Evolutionary conservation across 2,888 invertebrate species (phyloP).

Genomic region (Saturnia japonica): DNA sequence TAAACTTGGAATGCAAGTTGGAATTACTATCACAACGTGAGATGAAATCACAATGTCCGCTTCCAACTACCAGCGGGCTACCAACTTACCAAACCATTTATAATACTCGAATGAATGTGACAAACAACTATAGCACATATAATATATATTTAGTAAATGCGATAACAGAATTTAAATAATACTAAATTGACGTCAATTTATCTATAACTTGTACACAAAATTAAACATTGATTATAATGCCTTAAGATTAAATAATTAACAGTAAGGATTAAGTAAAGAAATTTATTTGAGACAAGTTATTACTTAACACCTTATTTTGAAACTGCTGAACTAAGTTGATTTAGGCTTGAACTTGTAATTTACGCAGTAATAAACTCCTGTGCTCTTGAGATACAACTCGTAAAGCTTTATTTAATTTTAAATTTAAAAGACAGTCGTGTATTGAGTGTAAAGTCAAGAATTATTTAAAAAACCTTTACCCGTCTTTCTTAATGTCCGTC

Average conservation of each 20-base stretch:
- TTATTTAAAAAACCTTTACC: slow-evolving; percentile 30
- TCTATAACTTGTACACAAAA: background rate
- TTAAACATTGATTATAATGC: background rate
- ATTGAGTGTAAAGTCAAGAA: background rate
- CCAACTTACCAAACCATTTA: too few species aligned
- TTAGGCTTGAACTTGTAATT: background rate
- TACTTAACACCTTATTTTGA: background rate
- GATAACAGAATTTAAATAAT: background rate
- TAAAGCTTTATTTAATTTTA: too few species aligned
- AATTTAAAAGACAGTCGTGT: too few species aligned
- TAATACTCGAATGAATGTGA: background rate
- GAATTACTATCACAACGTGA: background rate
- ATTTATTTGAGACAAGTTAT: too few species aligned
- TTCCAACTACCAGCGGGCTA: background rate
- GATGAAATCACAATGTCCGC: background rate
- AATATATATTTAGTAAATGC: background rate
- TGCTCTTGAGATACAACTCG: too few species aligned
- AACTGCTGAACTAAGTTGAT: background rate
- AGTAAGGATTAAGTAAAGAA: background rate
- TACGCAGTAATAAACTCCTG: background rate
- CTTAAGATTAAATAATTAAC: background rate
- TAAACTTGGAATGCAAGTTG: background rate
- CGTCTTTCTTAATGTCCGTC: slow-evolving; percentile 58
- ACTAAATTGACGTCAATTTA: background rate
- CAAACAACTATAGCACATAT: background rate